phyloP scores from a whole-genome alignment of 1,140 invertebrate species.

The Cydia strobilella region DNA sequence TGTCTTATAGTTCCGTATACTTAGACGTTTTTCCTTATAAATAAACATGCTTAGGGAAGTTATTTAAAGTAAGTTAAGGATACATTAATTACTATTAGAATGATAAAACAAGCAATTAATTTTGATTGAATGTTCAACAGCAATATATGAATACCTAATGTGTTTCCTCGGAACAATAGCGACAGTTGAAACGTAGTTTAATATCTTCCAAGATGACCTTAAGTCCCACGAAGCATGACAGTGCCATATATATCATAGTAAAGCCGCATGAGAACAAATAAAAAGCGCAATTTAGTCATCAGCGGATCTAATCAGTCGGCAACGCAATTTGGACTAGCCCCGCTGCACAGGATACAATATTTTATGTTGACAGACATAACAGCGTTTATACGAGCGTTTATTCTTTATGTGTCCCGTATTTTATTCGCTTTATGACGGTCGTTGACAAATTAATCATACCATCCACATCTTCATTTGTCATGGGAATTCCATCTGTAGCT shows the following conservation, averaged over 20 bases:
- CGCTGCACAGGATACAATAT: constrained; percentile 75
- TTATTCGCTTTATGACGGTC: constrained; percentile 79
- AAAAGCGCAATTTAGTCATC: constrained; percentile 27
- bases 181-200: background rate
- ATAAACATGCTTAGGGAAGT: too few relatives aligned
- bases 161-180: background rate
- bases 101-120: too few relatives aligned
- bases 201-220: constrained; percentile 1
- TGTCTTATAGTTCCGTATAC: too few relatives aligned
- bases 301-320: constrained; percentile 35
- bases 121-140: background rate
- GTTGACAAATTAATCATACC: constrained; percentile 44
- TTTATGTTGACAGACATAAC: constrained; percentile 79
- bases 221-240: constrained; percentile 15
- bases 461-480: constrained; percentile 11
- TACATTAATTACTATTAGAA: too few relatives aligned
- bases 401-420: constrained; percentile 78
- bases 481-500: constrained; percentile 46
- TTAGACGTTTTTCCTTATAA: too few relatives aligned
- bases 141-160: background rate
- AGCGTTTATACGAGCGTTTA: constrained; percentile 77
- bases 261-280: constrained; percentile 18
- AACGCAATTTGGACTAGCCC: constrained; percentile 70
- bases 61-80: too few relatives aligned
- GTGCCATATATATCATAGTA: constrained; percentile 21